phyloP scores from a whole-genome alignment of 2,113 vertebrate genomes.

The Macrotus californicus region DNA sequence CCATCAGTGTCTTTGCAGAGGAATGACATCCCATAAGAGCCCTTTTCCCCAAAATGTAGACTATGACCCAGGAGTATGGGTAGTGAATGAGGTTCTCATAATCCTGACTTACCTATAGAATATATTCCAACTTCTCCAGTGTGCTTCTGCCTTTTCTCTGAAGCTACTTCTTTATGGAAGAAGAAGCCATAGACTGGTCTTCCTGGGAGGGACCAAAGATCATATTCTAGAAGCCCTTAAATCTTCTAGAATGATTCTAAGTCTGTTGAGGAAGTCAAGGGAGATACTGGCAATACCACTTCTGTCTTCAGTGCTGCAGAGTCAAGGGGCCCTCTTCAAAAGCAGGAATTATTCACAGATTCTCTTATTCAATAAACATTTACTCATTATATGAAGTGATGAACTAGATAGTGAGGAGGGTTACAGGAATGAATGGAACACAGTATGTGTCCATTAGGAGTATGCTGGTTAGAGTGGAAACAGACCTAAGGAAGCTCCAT shows the following conservation, averaged over 20 bases:
- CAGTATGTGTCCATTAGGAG: background rate
- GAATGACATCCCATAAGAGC: background rate
- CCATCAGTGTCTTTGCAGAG: background rate
- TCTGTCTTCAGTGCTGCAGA: background rate
- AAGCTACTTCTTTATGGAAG: background rate
- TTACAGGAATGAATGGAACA: background rate
- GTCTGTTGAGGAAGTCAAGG: background rate
- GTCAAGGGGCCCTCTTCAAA: background rate
- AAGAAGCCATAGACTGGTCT: background rate
- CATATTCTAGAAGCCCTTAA: background rate
- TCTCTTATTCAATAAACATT: background rate
- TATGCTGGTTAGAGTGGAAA: background rate
- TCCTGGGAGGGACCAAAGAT: background rate
- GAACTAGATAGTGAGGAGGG: background rate
- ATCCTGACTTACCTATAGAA: background rate
- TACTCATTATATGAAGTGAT: background rate
- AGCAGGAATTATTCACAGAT: background rate
- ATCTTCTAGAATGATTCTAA: background rate
- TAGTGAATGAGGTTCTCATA: background rate
- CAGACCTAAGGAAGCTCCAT: fast-evolving
- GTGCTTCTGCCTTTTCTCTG: background rate
- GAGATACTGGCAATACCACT: background rate
- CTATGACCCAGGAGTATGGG: background rate
- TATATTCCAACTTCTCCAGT: background rate
- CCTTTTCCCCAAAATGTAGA: background rate